Percentiles rank a stretch among this genome's conserved stretches.
phyloP scores from a whole-genome alignment of 2,113 vertebrate species.

The Neodontobutis hainanensis region DNA sequence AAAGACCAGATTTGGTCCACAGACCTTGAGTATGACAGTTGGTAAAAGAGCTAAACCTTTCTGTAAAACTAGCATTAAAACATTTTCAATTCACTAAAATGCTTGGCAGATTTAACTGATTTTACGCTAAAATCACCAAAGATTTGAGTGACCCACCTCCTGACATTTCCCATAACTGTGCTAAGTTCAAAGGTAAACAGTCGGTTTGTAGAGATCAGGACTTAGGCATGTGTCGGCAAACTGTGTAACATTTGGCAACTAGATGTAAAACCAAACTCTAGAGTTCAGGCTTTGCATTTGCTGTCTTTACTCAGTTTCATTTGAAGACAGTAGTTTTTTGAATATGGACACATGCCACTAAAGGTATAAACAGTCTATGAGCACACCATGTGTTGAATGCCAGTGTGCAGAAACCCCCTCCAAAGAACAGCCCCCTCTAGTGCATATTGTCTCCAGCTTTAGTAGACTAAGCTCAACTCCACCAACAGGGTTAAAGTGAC shows the following conservation, averaged over 20 bases:
- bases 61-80: neutral
- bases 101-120: too few relatives aligned
- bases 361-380: neutral
- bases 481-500: slow-evolving; percentile 35
- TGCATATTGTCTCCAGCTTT: slow-evolving; percentile 3
- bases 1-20: too few relatives aligned
- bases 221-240: slow-evolving; percentile 43
- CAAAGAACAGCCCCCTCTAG: slow-evolving; percentile 54
- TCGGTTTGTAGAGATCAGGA: slow-evolving; percentile 32
- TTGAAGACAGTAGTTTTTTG: too few relatives aligned
- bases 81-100: neutral
- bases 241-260: slow-evolving; percentile 37
- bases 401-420: slow-evolving; percentile 15
- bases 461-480: neutral
- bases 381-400: slow-evolving; percentile 33
- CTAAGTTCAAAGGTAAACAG: slow-evolving; percentile 51
- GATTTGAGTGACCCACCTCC: slow-evolving; percentile 37
- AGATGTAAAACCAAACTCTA: neutral
- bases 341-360: too few relatives aligned
- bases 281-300: too few relatives aligned
- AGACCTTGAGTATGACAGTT: too few relatives aligned
- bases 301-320: too few relatives aligned
- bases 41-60: too few relatives aligned
- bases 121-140: neutral
- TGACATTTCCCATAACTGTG: slow-evolving; percentile 33